Evolutionary conservation across 2,888 invertebrate genomes (phyloP).

Genomic region (Xestia xanthographa): DNA sequence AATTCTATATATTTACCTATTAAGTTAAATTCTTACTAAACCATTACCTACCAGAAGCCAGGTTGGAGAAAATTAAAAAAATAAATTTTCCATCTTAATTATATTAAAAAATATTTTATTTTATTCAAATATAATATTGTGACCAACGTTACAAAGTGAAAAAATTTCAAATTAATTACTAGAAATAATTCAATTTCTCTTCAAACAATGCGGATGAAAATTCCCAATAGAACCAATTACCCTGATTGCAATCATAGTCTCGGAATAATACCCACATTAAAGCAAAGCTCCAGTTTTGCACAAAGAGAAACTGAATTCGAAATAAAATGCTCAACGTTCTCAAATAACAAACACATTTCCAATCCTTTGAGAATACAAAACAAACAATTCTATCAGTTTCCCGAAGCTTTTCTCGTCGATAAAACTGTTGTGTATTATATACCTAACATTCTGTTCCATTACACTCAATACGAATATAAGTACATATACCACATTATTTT

Average conservation of each 20-base stretch:
- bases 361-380: constrained; percentile 29
- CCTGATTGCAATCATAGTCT: constrained; percentile 3
- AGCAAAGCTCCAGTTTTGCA: constrained; percentile 1
- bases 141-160: too few species aligned
- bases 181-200: neutral
- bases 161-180: neutral
- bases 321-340: constrained; percentile 23
- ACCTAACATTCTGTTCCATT: constrained; percentile 30
- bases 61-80: neutral
- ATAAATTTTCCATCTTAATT: too few species aligned
- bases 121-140: too few species aligned
- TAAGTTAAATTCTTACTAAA: neutral
- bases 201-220: neutral
- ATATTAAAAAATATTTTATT: too few species aligned
- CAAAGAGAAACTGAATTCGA: constrained; percentile 8
- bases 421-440: constrained; percentile 25
- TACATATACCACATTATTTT: too few species aligned
- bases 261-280: constrained; percentile 15
- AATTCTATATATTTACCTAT: neutral
- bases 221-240: constrained; percentile 1
- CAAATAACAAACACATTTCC: constrained; percentile 23
- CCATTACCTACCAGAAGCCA: neutral
- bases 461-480: neutral
- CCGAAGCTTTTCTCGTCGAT: constrained; percentile 19
- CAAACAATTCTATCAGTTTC: constrained; percentile 20